These are phyloP conservation scores for Eriocheir sinensis DNA, from an alignment of 1,140 invertebrate genomes.

Conservation along the genomic window DNA sequence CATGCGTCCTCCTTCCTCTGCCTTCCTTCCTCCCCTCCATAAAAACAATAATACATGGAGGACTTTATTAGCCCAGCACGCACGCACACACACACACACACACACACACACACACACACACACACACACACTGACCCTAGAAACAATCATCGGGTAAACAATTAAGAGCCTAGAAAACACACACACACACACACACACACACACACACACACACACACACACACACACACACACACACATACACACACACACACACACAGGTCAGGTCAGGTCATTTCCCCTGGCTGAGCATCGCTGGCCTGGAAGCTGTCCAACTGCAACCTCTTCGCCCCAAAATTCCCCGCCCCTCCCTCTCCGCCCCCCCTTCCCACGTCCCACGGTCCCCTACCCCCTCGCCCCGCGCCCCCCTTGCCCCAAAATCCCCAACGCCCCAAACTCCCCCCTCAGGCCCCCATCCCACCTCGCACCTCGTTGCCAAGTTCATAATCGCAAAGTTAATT, in stretches of 20 bases:
- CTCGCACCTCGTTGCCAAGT: constrained; percentile 30
- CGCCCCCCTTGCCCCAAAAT: too few species aligned
- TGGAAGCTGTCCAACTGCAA: constrained; percentile 37
- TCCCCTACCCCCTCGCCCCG: background rate
- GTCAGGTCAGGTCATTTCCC: background rate
- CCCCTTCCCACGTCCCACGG: background rate
- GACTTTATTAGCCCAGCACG: background rate
- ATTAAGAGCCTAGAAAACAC: constrained; percentile 4
- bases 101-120: constrained; percentile 22
- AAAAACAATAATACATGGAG: background rate
- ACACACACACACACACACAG: constrained; percentile 11
- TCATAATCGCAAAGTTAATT: constrained; percentile 31
- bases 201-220: constrained; percentile 39
- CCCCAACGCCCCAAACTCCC: too few species aligned
- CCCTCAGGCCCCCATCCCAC: too few species aligned
- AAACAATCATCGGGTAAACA: constrained; percentile 23
- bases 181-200: constrained; percentile 29
- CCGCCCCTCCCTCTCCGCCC: background rate
- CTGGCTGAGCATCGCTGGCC: constrained; percentile 37
- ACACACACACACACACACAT: constrained; percentile 23
- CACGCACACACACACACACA: constrained; percentile 21
- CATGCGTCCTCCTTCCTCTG: too few species aligned
- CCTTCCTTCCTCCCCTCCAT: background rate
- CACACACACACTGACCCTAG: background rate
- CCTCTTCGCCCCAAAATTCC: background rate